phyloP scores from a whole-genome alignment of 2,113 vertebrate species.

The Pelmatolapia mariae region DNA sequence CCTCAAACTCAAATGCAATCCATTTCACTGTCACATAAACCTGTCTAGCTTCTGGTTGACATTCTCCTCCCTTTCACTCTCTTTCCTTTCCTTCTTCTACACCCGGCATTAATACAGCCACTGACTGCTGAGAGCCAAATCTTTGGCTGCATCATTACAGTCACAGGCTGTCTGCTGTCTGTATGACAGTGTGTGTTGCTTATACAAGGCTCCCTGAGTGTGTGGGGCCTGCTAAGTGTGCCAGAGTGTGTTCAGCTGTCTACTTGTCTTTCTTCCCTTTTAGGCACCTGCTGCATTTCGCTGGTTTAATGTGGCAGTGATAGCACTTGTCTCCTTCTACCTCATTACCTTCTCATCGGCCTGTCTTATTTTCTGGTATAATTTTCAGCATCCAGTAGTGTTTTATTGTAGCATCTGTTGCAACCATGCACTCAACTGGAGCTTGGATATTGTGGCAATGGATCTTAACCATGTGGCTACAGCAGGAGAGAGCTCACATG shows the following conservation, averaged over 20 bases:
- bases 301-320: background rate
- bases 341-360: background rate
- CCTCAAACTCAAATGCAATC: background rate
- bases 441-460: background rate
- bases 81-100: background rate
- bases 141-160: constrained; percentile 29
- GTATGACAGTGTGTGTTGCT: constrained; percentile 13
- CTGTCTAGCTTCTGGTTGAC: background rate
- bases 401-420: background rate
- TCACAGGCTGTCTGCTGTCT: constrained; percentile 9
- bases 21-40: background rate
- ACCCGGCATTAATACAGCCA: constrained; percentile 3
- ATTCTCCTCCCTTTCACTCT: background rate
- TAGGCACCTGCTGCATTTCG: constrained; percentile 9
- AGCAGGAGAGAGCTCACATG: background rate
- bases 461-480: background rate
- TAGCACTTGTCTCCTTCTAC: background rate
- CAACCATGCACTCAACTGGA: background rate
- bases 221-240: background rate
- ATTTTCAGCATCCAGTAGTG: background rate
- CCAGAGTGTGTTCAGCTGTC: constrained; percentile 18
- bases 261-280: background rate
- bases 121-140: background rate
- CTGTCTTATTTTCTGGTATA: background rate
- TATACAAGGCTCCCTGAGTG: constrained; percentile 18